These are phyloP conservation scores for Brachypodius melanocephalos DNA, from an alignment of 2,113 vertebrate species.

Conservation along the genomic window DNA sequence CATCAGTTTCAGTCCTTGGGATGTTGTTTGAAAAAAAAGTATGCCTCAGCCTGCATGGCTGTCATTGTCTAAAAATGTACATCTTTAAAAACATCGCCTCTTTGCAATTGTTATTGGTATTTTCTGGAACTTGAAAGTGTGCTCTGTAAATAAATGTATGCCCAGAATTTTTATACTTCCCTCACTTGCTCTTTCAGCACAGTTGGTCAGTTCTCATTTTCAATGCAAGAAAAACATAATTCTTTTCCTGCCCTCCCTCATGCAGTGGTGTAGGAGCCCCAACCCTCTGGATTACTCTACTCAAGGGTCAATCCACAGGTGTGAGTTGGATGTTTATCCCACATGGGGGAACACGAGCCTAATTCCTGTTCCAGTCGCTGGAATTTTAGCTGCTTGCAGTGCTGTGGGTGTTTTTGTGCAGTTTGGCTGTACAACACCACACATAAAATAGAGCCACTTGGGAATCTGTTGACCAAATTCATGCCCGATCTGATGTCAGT, in stretches of 20 bases:
- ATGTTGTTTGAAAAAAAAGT: background rate
- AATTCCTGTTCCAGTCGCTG: background rate
- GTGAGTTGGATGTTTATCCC: background rate
- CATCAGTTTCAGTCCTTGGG: background rate
- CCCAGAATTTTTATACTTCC: conserved; percentile 31
- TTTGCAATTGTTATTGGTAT: background rate
- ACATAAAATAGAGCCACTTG: background rate
- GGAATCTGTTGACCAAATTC: background rate
- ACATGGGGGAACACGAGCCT: background rate
- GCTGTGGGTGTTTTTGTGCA: background rate
- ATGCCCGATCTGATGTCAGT: background rate
- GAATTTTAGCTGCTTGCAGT: background rate
- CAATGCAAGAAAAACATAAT: background rate
- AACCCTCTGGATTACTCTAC: background rate
- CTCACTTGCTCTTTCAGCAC: conserved; percentile 53
- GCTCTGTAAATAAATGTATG: conserved; percentile 38
- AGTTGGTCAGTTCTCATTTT: background rate
- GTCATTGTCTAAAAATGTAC: background rate
- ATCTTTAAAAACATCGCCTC: background rate
- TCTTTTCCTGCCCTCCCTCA: background rate
- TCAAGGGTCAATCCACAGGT: background rate
- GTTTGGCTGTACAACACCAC: background rate
- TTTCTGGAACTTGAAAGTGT: conserved; percentile 47
- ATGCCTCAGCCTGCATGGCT: background rate
- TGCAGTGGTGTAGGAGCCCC: background rate